These are phyloP conservation scores for Fukomys damarensis DNA, from an alignment of 2,113 vertebrate species.

Conservation along the genomic window DNA sequence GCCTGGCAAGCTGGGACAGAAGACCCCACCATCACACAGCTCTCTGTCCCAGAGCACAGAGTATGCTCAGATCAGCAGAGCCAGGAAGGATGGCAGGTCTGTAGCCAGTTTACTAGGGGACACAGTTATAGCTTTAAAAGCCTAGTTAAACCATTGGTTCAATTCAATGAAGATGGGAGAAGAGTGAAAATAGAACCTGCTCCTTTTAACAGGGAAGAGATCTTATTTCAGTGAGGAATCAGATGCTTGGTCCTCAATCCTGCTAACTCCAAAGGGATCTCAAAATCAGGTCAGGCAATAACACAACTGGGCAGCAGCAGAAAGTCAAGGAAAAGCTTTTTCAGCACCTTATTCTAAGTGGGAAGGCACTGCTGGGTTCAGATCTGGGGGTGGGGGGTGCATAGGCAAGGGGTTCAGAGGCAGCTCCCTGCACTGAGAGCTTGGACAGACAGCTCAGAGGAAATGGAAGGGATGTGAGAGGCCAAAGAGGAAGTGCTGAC, in stretches of 20 bases:
- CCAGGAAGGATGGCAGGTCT: not conserved
- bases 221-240: constrained; percentile 75
- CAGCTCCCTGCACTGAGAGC: not conserved
- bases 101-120: not conserved
- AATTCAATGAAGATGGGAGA: constrained; percentile 36
- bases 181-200: constrained; percentile 71
- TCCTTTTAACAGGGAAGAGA: constrained; percentile 73
- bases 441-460: not conserved
- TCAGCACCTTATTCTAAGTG: not conserved
- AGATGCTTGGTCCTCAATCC: constrained; percentile 60
- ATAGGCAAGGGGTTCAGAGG: not conserved
- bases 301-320: constrained; percentile 9
- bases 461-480: not conserved
- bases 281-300: constrained; percentile 70
- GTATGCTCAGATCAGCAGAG: not conserved
- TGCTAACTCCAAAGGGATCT: constrained; percentile 69
- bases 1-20: not conserved
- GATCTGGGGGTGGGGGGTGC: not conserved
- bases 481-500: not conserved
- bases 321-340: not conserved
- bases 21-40: not conserved
- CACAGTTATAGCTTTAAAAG: constrained; percentile 44
- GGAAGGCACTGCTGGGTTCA: not conserved
- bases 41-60: not conserved
- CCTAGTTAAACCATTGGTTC: constrained; percentile 53